A percentile compares a stretch with the other conserved stretches of the same genome.
These are phyloP conservation scores for Catharus bicknelli DNA, from an alignment of 2,113 vertebrate genomes.

Conservation along the genomic window DNA sequence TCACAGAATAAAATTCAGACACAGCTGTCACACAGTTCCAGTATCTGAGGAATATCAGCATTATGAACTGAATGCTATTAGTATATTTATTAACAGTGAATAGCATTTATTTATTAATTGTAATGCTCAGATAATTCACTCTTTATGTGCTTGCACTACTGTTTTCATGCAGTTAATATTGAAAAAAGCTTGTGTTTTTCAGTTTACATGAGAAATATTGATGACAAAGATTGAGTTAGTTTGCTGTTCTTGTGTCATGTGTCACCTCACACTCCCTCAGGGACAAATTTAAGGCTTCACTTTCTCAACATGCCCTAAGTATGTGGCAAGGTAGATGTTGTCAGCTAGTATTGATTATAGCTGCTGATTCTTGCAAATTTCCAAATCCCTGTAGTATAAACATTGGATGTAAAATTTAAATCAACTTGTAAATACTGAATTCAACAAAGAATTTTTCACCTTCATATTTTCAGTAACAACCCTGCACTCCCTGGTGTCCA, in stretches of 20 bases:
- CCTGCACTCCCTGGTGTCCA: not conserved
- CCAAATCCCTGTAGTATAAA: not conserved
- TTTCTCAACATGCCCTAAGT: not conserved
- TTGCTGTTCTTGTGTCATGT: not conserved
- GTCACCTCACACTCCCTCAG: conserved; percentile 36
- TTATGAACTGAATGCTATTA: conserved; percentile 23
- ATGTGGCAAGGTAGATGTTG: not conserved
- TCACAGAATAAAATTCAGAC: conserved; percentile 29
- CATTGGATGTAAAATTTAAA: not conserved
- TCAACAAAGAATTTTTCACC: not conserved
- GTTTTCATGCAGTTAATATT: conserved; percentile 20
- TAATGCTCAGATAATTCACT: conserved; percentile 6
- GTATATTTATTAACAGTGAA: conserved; percentile 18
- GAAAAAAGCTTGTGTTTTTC: conserved; percentile 26
- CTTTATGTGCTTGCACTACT: not conserved
- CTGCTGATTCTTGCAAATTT: not conserved
- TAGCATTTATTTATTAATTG: conserved; percentile 29
- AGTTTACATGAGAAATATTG: conserved; percentile 22
- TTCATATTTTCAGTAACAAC: not conserved
- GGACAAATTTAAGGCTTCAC: conserved; percentile 22
- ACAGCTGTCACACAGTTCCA: not conserved
- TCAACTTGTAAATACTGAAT: not conserved
- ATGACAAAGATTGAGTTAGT: not conserved
- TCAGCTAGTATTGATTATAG: not conserved
- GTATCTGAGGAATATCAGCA: conserved; percentile 38